Conservation (phyloP, 2,888 invertebrate genomes). For the Conomelus anceps region DNA sequence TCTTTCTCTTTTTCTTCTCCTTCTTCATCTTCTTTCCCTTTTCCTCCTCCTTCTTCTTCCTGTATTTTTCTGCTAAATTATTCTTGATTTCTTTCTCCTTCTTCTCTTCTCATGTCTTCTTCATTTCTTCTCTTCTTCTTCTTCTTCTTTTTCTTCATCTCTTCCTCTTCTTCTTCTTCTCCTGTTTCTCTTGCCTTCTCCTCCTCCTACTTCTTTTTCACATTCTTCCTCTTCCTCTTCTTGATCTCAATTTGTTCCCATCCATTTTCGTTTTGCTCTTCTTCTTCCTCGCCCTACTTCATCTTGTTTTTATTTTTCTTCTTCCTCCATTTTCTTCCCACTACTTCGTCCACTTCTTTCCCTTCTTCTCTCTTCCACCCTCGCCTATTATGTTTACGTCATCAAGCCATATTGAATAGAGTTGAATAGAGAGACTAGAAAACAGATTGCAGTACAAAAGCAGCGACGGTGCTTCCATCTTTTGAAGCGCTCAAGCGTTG, state of each 20-base stretch:
- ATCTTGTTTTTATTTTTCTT: background rate
- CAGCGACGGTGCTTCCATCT: too few species aligned
- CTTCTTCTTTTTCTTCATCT: background rate
- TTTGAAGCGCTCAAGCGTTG: too few species aligned
- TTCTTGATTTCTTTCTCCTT: background rate
- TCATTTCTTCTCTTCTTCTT: background rate
- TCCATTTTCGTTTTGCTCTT: background rate
- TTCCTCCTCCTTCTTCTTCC: background rate
- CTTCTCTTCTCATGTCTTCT: background rate
- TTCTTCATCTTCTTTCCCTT: background rate
- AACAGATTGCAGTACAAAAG: background rate
- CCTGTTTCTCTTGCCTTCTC: background rate
- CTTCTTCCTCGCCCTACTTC: background rate
- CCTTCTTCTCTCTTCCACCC: background rate
- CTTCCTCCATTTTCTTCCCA: background rate
- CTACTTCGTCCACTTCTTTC: background rate
- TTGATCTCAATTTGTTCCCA: background rate
- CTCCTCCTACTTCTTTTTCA: background rate
- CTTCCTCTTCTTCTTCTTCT: background rate
- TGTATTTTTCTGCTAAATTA: background rate
- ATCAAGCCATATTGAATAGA: background rate
- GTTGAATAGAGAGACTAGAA: background rate
- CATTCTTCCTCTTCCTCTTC: background rate
- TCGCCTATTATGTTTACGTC: background rate
- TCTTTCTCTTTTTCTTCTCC: background rate